Evolutionary conservation across 2,888 invertebrate species (phyloP).

Genomic region (Unio pictorum): DNA sequence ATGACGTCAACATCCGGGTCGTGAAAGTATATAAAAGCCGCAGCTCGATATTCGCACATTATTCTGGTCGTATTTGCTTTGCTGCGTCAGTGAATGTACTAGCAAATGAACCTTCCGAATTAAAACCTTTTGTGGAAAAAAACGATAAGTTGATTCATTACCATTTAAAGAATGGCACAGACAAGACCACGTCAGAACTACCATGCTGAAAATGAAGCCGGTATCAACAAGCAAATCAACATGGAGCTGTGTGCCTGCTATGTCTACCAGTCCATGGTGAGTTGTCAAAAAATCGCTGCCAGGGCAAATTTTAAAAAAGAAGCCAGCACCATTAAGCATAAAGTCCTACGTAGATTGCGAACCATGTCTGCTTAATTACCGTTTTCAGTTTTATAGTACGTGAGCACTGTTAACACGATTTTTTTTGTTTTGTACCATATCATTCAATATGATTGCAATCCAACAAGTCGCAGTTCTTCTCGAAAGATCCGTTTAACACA

Average conservation of each 20-base stretch:
- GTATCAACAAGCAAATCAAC: constrained; percentile 69
- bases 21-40: constrained; percentile 1
- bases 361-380: no score
- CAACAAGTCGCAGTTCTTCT: no score
- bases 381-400: no score
- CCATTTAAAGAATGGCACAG: constrained; percentile 57
- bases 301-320: constrained; percentile 58
- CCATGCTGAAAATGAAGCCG: constrained; percentile 65
- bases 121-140: constrained; percentile 4
- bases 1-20: no score
- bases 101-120: constrained; percentile 37
- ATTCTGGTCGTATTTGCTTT: constrained; percentile 48
- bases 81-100: constrained; percentile 71
- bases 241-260: constrained; percentile 68
- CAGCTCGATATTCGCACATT: not conserved
- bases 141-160: no score
- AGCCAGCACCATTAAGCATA: constrained; percentile 33
- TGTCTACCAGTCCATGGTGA: constrained; percentile 65
- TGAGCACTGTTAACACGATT: no score
- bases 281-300: constrained; percentile 70
- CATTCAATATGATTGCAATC: no score
- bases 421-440: no score
- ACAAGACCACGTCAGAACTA: constrained; percentile 71
- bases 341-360: no score
- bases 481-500: no score